Evolutionary conservation across 2,888 invertebrate species (phyloP).

Genomic region (Drosophila planitibia): DNA sequence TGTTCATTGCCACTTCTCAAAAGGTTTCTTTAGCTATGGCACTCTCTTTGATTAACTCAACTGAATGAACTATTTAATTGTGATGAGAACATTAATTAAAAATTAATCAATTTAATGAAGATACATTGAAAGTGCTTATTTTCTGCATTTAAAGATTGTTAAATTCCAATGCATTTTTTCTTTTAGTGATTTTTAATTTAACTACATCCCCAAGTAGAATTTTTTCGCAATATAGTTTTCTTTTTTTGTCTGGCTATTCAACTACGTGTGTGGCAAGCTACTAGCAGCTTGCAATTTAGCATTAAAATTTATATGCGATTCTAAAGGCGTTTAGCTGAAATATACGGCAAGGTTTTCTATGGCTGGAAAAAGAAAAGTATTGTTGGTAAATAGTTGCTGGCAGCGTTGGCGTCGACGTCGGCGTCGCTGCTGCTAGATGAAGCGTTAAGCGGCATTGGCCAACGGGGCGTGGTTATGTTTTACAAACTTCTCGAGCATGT

Average conservation of each 20-base stretch:
- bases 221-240: conserved; percentile 8
- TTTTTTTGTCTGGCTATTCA: conserved; percentile 4
- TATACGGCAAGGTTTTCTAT: conserved; percentile 54
- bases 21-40: not conserved
- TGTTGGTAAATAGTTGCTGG: conserved; percentile 75
- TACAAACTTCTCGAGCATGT: conserved; percentile 79
- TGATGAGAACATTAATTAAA: not conserved
- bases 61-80: not conserved
- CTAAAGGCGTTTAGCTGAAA: conserved; percentile 70
- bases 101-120: not conserved
- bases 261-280: conserved; percentile 19
- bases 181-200: conserved; percentile 12
- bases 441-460: conserved; percentile 63
- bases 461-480: conserved; percentile 74
- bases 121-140: not conserved
- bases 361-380: conserved; percentile 52
- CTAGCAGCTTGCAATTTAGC: conserved; percentile 63
- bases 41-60: not conserved
- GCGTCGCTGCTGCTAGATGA: conserved; percentile 61
- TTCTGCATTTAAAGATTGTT: not conserved
- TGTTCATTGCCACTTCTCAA: conserved; percentile 21
- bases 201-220: not conserved
- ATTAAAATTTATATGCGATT: conserved; percentile 76
- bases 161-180: not conserved
- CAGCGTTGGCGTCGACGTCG: conserved; percentile 7